A percentile compares a stretch with the other conserved stretches of the same genome.
Evolutionary conservation across 2,888 invertebrate genomes (phyloP).

Genomic region (Conus canariensis): DNA sequence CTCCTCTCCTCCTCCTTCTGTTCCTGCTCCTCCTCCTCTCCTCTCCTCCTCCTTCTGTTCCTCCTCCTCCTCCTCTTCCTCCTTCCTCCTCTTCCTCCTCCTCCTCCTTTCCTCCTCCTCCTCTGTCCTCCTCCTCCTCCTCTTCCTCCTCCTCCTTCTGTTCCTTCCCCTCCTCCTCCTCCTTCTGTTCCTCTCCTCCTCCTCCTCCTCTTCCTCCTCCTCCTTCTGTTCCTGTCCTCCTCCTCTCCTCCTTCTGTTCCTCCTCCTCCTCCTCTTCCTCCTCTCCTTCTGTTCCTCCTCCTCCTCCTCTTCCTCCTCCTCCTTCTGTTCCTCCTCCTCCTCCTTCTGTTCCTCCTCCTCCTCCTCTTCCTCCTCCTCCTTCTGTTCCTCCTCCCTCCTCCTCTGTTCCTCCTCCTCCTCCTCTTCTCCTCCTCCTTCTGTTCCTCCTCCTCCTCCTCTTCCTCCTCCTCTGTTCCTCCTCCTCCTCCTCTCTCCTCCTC

Average conservation of each 20-base stretch:
- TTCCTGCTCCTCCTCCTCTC: too few species aligned
- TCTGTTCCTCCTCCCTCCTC: not conserved
- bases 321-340: not conserved
- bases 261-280: not conserved
- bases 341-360: not conserved
- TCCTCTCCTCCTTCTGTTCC: not conserved
- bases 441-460: not conserved
- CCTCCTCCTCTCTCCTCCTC: too few species aligned
- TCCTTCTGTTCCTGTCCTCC: not conserved
- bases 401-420: not conserved
- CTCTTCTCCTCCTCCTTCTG: not conserved
- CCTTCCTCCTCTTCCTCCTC: not conserved
- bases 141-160: not conserved
- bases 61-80: too few species aligned
- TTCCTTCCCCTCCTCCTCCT: not conserved
- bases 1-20: too few species aligned
- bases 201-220: not conserved
- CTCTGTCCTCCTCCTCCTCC: not conserved
- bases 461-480: not conserved
- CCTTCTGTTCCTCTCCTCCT: not conserved
- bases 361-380: not conserved
- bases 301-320: not conserved
- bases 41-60: too few species aligned
- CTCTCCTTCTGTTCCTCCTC: not conserved
- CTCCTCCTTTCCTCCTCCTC: not conserved